Conservation (phyloP, 2,113 vertebrate species). For the Donacobius atricapilla region DNA sequence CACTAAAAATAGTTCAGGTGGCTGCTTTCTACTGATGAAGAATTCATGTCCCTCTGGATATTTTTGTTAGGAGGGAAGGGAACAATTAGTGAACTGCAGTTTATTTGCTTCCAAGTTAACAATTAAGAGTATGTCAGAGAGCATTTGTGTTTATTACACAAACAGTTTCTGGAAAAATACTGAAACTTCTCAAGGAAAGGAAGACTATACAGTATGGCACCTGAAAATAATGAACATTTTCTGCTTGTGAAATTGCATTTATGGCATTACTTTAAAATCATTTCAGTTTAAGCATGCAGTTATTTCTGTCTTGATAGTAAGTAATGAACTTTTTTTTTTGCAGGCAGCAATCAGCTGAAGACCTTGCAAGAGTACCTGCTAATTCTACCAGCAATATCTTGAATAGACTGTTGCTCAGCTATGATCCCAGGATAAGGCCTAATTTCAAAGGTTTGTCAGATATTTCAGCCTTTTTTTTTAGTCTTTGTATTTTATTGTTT, state of each 20-base stretch:
- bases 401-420: constrained; percentile 90
- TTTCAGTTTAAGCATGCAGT: not conserved
- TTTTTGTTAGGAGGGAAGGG: not conserved
- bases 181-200: not conserved
- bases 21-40: not conserved
- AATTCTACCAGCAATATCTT: constrained; percentile 97
- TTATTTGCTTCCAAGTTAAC: not conserved
- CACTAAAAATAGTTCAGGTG: constrained; percentile 36
- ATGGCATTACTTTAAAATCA: not conserved
- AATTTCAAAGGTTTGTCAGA: constrained; percentile 94
- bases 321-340: constrained; percentile 10
- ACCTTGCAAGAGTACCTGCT: constrained; percentile 89
- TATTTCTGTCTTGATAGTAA: not conserved
- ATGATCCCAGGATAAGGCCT: constrained; percentile 95
- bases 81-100: not conserved
- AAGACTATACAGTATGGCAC: not conserved
- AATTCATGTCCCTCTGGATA: not conserved
- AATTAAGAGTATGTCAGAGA: not conserved
- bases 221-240: not conserved
- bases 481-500: not conserved
- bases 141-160: not conserved
- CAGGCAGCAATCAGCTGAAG: constrained; percentile 92
- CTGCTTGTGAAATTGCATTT: not conserved
- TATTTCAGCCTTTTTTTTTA: not conserved
- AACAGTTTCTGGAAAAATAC: not conserved